phyloP scores from a whole-genome alignment of 2,888 invertebrate genomes.

The Ichneumon xanthorius region DNA sequence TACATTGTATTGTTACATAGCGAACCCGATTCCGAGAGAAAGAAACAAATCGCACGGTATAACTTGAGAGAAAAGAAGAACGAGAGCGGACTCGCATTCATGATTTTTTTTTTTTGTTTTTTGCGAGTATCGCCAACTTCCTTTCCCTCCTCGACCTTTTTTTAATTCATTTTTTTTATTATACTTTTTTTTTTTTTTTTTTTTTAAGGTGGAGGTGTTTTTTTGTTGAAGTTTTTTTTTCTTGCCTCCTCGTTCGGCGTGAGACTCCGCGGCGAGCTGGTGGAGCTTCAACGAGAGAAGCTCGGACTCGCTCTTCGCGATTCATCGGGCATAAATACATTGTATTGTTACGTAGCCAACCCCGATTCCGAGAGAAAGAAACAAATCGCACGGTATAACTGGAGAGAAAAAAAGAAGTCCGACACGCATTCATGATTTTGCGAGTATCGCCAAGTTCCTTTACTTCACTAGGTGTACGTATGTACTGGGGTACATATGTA shows the following conservation, averaged over 20 bases:
- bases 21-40: slow-evolving; percentile 34
- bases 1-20: slow-evolving; percentile 55
- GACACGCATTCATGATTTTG: background rate
- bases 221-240: too few relatives aligned
- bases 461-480: too few relatives aligned
- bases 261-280: too few relatives aligned
- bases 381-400: slow-evolving; percentile 36
- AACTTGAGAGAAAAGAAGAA: slow-evolving; percentile 15
- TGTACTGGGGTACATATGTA: too few relatives aligned
- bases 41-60: slow-evolving; percentile 42
- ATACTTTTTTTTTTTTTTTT: background rate
- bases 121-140: slow-evolving; percentile 32
- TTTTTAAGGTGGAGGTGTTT: background rate
- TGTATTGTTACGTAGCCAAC: slow-evolving; percentile 34
- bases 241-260: too few relatives aligned
- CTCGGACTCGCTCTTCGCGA: too few relatives aligned
- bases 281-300: too few relatives aligned
- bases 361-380: slow-evolving; percentile 37
- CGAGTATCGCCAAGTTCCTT: too few relatives aligned
- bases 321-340: slow-evolving; percentile 56
- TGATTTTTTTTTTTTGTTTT: background rate
- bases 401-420: slow-evolving; percentile 5
- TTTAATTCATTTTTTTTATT: too few relatives aligned
- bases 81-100: slow-evolving; percentile 32
- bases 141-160: background rate